Conservation (phyloP, 2,888 invertebrate species). For the Papilio demoleus region DNA sequence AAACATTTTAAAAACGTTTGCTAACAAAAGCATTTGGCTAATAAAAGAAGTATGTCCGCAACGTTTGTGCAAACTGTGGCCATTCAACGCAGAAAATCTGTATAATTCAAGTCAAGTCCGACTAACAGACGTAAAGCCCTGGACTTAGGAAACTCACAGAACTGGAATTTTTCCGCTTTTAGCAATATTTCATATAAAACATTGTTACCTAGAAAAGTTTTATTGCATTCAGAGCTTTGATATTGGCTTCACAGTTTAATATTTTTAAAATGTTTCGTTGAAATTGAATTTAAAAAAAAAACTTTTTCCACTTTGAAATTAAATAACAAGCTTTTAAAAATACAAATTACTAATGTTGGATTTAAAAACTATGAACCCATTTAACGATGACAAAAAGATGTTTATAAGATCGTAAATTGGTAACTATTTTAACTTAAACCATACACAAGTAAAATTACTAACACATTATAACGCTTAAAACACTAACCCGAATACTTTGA, state of each 20-base stretch:
- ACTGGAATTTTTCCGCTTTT: conserved; percentile 27
- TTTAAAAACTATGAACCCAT: no score
- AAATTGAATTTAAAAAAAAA: conserved; percentile 3
- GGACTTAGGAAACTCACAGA: conserved; percentile 20
- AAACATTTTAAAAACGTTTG: conserved; percentile 32
- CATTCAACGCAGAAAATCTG: conserved; percentile 39
- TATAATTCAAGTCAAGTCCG: conserved; percentile 37
- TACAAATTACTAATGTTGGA: not conserved
- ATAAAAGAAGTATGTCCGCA: conserved; percentile 32
- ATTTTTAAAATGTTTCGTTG: not conserved
- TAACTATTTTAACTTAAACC: no score
- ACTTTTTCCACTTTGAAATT: not conserved
- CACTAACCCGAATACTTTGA: no score
- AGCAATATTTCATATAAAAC: conserved; percentile 30
- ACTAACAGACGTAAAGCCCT: conserved; percentile 24
- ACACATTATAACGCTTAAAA: no score
- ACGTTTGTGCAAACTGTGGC: conserved; percentile 33
- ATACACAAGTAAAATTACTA: no score
- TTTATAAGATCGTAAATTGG: no score
- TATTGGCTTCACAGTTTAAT: not conserved
- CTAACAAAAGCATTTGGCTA: conserved; percentile 30
- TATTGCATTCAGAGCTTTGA: conserved; percentile 19
- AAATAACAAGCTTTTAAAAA: not conserved
- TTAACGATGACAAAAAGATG: no score
- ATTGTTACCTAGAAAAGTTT: conserved; percentile 24